These are phyloP conservation scores for Haliclystus octoradiatus DNA, from an alignment of 30 jellyfish, hydroid and myxozoan species.

Conservation along the genomic window DNA sequence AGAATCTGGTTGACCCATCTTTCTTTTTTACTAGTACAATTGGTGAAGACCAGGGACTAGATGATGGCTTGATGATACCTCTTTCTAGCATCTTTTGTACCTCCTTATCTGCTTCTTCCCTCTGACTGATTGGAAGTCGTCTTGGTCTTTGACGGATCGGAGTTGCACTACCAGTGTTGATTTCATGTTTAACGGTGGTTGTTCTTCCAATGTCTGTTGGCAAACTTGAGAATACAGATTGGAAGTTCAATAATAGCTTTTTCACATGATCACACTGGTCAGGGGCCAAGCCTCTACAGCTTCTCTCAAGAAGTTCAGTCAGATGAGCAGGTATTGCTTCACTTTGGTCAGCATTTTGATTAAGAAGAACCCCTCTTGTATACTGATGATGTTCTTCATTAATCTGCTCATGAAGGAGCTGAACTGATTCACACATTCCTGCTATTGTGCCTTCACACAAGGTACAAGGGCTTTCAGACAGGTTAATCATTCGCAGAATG, in stretches of 20 bases:
- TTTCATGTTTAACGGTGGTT: conserved; percentile 18
- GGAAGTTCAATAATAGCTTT: neutral
- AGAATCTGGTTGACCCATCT: conserved; percentile 39
- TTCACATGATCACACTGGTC: neutral
- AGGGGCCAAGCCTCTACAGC: neutral
- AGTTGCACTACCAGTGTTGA: conserved; percentile 34
- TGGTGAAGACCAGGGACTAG: conserved; percentile 42
- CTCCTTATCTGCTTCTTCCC: conserved; percentile 22
- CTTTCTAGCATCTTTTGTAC: conserved; percentile 29
- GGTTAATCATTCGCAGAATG: neutral
- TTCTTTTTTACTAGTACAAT: conserved; percentile 40
- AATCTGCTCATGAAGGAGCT: neutral
- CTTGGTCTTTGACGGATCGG: conserved; percentile 42
- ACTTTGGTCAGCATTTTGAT: neutral
- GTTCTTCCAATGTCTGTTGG: neutral
- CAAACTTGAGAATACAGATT: neutral
- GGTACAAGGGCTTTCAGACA: neutral
- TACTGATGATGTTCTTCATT: neutral
- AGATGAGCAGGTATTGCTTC: neutral
- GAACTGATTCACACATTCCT: neutral
- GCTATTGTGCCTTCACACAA: neutral
- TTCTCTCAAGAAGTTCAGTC: neutral
- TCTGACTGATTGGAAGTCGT: conserved; percentile 24
- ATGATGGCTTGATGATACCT: conserved; percentile 31
- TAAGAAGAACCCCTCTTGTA: neutral